These are phyloP conservation scores for Junonia oenone DNA, from an alignment of 2,888 invertebrate species.

Conservation along the genomic window DNA sequence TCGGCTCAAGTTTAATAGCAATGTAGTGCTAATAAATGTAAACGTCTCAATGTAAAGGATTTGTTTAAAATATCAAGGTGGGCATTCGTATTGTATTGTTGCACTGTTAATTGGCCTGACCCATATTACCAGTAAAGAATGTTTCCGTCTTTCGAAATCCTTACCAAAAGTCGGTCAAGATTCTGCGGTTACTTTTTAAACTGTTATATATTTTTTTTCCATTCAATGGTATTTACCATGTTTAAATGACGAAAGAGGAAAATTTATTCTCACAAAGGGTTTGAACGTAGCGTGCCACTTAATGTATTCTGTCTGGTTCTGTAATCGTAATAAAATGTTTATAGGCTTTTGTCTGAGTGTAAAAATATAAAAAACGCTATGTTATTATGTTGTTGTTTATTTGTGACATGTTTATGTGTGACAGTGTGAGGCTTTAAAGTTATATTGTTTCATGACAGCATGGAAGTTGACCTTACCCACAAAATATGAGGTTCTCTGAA, in stretches of 20 bases:
- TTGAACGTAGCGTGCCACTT: not conserved
- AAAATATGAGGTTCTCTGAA: no score
- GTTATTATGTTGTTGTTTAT: no score
- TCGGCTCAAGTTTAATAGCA: not conserved
- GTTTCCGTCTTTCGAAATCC: constrained; percentile 33
- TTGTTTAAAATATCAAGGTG: constrained; percentile 56
- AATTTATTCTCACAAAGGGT: not conserved
- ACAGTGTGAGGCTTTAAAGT: no score
- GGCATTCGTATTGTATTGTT: constrained; percentile 27
- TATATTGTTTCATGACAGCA: no score
- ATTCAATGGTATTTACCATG: not conserved
- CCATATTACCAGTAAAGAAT: constrained; percentile 22
- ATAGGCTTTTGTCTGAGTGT: not conserved
- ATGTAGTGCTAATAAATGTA: constrained; percentile 25
- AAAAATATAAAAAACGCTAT: not conserved
- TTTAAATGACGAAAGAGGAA: constrained; percentile 7
- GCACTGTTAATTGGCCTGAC: constrained; percentile 29
- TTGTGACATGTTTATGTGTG: no score
- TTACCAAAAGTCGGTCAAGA: constrained; percentile 24
- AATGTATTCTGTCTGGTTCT: not conserved
- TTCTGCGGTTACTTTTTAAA: constrained; percentile 13
- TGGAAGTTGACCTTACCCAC: no score
- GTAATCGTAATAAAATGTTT: not conserved
- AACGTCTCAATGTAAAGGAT: constrained; percentile 29
- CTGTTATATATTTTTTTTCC: not conserved